Conservation (phyloP, 2,113 vertebrate species). For the Eurystomus gularis region DNA sequence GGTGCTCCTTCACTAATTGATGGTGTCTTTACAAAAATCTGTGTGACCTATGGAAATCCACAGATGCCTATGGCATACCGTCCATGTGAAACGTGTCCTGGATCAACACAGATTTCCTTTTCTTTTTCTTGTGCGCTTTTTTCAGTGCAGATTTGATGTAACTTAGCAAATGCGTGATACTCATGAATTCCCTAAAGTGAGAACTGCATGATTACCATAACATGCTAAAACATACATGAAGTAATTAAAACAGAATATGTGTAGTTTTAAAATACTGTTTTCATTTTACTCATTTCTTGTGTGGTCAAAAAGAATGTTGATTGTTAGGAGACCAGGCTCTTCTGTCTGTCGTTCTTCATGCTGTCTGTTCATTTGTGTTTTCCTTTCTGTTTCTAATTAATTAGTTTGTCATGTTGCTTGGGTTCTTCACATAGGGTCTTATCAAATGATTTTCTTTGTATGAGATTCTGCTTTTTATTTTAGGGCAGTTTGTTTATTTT, state of each 20-base stretch:
- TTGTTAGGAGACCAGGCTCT: neutral
- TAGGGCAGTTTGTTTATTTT: neutral
- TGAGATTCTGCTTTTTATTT: neutral
- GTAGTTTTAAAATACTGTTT: neutral
- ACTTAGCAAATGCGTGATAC: neutral
- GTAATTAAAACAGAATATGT: neutral
- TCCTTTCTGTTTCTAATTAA: neutral
- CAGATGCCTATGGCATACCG: neutral
- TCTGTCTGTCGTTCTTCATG: neutral
- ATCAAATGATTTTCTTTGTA: neutral
- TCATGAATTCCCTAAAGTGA: neutral
- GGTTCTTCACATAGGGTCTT: neutral
- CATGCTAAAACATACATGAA: neutral
- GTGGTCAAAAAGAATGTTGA: neutral
- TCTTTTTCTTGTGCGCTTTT: neutral
- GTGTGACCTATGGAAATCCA: neutral
- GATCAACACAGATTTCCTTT: neutral
- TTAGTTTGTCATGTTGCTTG: neutral
- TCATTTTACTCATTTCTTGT: neutral
- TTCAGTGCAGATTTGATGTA: neutral
- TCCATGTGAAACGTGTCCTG: fast-evolving
- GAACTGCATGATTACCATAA: neutral
- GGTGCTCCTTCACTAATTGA: neutral
- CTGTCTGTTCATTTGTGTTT: neutral
- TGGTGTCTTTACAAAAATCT: neutral